Percentiles rank a stretch among this genome's conserved stretches.
phyloP scores from a whole-genome alignment of 2,797 vertebrate species.

The Dendrocincla fuliginosa region DNA sequence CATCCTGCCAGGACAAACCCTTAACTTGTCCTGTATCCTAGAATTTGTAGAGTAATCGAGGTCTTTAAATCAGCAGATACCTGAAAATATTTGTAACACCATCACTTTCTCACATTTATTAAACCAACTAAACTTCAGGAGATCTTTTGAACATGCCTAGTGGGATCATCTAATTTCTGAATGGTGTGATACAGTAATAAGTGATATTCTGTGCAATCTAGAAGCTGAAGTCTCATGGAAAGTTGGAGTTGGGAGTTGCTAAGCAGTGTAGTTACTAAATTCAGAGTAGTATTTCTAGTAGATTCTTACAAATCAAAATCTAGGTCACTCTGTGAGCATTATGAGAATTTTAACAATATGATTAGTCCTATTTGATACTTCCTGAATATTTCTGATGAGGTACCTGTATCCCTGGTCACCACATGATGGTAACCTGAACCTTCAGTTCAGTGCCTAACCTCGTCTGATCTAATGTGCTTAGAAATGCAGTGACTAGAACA shows the following conservation, averaged over 20 bases:
- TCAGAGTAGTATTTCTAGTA: neutral
- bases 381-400: neutral
- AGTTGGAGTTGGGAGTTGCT: neutral
- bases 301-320: neutral
- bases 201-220: neutral
- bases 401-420: neutral
- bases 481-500: neutral
- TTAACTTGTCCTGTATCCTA: neutral
- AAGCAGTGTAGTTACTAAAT: neutral
- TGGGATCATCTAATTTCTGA: neutral
- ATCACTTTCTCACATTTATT: neutral
- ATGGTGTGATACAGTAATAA: accelerated
- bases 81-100: neutral
- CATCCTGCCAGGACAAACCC: neutral
- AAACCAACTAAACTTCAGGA: neutral
- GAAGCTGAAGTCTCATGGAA: neutral
- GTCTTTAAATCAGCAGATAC: neutral
- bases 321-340: neutral
- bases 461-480: neutral
- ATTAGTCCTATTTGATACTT: neutral
- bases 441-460: neutral
- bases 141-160: neutral
- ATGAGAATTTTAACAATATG: neutral
- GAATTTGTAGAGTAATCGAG: neutral
- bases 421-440: neutral